These are phyloP conservation scores for Triplophysa rosa DNA, from an alignment of 2,113 vertebrate genomes.

Conservation along the genomic window DNA sequence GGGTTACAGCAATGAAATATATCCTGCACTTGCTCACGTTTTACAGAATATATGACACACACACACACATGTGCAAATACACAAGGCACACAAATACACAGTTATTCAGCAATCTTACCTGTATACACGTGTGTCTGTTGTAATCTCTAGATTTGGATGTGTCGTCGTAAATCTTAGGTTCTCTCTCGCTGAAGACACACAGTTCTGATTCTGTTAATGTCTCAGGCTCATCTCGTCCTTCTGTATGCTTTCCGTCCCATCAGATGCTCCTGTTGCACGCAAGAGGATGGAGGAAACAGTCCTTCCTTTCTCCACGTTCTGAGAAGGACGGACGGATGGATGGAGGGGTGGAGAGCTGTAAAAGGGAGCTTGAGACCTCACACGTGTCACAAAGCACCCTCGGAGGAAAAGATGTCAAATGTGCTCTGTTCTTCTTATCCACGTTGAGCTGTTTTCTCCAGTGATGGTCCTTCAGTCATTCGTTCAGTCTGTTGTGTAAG, in stretches of 20 bases:
- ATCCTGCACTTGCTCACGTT: background rate
- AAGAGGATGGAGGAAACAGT: background rate
- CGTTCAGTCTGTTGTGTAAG: background rate
- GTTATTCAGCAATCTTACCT: background rate
- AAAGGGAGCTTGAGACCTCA: constrained; percentile 68
- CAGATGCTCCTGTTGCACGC: constrained; percentile 25
- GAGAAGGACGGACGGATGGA: constrained; percentile 6
- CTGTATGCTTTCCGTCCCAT: background rate
- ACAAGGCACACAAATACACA: too few species aligned
- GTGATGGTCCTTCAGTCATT: constrained; percentile 9
- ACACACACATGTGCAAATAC: too few species aligned
- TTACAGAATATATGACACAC: background rate
- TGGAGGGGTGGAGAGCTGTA: constrained; percentile 13
- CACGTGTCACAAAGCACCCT: constrained; percentile 58
- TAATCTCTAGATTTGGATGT: constrained; percentile 21
- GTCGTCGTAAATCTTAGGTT: background rate
- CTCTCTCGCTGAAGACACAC: background rate
- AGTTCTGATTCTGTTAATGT: constrained; percentile 6
- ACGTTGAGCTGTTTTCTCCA: background rate
- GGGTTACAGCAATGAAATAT: background rate
- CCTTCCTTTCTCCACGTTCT: background rate
- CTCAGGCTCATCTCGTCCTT: constrained; percentile 3
- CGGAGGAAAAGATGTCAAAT: background rate
- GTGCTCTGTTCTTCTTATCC: background rate
- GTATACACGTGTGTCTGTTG: background rate